Evolutionary conservation across 2,888 invertebrate genomes (phyloP), one percentile per base, ranked within the genome.

Genomic region (Choristoneura rosaceana): DNA sequence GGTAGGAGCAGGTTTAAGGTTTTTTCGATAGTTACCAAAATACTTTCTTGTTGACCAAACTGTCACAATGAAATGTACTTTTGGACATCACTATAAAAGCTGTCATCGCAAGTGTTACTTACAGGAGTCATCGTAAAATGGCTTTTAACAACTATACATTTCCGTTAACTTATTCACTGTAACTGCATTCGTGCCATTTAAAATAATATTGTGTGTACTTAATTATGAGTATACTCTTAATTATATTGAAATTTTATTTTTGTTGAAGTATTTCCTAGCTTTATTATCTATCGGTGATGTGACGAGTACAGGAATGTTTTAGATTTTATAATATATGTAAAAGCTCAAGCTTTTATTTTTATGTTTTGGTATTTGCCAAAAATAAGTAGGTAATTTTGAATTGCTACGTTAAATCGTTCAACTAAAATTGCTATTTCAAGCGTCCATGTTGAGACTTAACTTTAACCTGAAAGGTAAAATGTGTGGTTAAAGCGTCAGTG

Each of bases 321-420:
- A 47, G n/a, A 3, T n/a, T n/a, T 50, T 10, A 43, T 12, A 12
- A 43, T 43, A 8, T 47, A 15, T 45, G 25, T 14, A 15, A 47
- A 47, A 47, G 47, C 47, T 17, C 3, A 52, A 17, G 17, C 47
- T 47, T 47, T 14, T 47, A 47, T 47, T 52, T 52, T 52, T 52
- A 52, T 52, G 17, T 17, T 52, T 52, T 52, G 50, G 50, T 17
- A 9, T 52, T 52, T 17, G 50, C 50, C 50, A 52, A 52, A 52
- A 43, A 12, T 50, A 50, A 4, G 8, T 52, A 52, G 50, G 7
- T 50, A 52, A 9, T 52, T 52, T 47, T n/a, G n/a, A 47, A 47
- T 47, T 12, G 14, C 12, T n/a, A 47, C 25, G 25, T 25, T 25
- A 25, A 25, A 25, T 25, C 0, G 25, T 25, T 25, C 25, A 25